Conservation (phyloP, 23 tunicate species). For the Styela clava region DNA sequence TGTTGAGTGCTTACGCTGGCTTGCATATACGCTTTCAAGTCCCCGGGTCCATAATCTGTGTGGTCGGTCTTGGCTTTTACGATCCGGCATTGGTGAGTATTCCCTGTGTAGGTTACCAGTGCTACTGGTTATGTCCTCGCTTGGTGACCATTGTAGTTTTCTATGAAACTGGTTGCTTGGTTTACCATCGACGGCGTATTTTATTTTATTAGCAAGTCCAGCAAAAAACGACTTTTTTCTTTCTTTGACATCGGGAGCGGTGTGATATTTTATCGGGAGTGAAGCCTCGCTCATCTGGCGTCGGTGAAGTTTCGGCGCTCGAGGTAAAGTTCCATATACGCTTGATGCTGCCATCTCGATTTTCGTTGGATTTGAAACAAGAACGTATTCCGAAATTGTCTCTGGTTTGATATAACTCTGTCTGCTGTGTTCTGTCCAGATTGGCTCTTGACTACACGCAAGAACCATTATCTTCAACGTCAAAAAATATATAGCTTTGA, state of each 20-base stretch:
- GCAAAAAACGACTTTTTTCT: constrained; percentile 26
- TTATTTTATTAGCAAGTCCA: constrained; percentile 21
- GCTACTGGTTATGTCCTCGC: constrained; percentile 17
- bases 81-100: background rate
- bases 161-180: background rate
- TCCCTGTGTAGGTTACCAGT: constrained; percentile 10
- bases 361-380: constrained; percentile 21
- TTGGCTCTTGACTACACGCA: constrained; percentile 11
- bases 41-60: constrained; percentile 17
- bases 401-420: background rate
- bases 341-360: constrained; percentile 30
- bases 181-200: constrained; percentile 14
- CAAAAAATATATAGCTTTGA: no score
- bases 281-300: constrained; percentile 30
- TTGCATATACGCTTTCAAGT: constrained; percentile 16
- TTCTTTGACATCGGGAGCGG: constrained; percentile 15
- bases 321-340: constrained; percentile 30
- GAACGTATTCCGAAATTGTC: constrained; percentile 16
- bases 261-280: constrained; percentile 22
- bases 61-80: background rate
- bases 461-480: constrained; percentile 11
- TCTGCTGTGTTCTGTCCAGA: constrained; percentile 2
- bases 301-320: constrained; percentile 15
- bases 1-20: background rate
- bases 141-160: constrained; percentile 13